Percentiles rank a stretch among this genome's conserved stretches.
phyloP scores from a whole-genome alignment of 1,140 invertebrate species.

The Monomorium pharaonis region DNA sequence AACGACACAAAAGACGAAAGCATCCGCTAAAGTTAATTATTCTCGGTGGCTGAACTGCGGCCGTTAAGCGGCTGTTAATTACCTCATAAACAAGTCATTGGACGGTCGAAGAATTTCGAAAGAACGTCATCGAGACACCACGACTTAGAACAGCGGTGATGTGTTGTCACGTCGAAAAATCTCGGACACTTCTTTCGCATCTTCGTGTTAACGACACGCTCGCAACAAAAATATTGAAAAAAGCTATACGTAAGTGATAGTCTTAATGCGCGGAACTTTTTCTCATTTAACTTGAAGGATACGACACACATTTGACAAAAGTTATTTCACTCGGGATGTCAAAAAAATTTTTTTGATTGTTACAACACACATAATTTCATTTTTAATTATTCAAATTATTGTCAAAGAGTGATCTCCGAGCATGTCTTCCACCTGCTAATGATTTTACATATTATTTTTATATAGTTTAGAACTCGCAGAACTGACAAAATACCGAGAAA shows the following conservation, averaged over 20 bases:
- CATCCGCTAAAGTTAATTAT: constrained; percentile 27
- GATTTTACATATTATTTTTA: not conserved
- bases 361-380: not conserved
- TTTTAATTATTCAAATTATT: not conserved
- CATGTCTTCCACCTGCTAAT: not conserved
- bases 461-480: no score
- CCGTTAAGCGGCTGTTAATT: constrained; percentile 50
- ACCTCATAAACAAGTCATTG: constrained; percentile 14
- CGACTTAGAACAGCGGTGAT: constrained; percentile 23
- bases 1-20: constrained; percentile 22
- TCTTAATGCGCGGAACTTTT: not conserved
- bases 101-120: not conserved
- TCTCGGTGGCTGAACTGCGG: constrained; percentile 5
- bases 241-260: not conserved
- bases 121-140: not conserved
- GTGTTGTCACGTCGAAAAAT: not conserved
- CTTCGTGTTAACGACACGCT: not conserved
- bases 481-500: not conserved
- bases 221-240: not conserved
- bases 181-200: not conserved
- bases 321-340: not conserved
- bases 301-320: not conserved
- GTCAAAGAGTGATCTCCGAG: not conserved
- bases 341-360: not conserved
- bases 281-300: not conserved